These are phyloP conservation scores for Nymphalis urticae DNA, from an alignment of 2,888 invertebrate species.

Conservation along the genomic window DNA sequence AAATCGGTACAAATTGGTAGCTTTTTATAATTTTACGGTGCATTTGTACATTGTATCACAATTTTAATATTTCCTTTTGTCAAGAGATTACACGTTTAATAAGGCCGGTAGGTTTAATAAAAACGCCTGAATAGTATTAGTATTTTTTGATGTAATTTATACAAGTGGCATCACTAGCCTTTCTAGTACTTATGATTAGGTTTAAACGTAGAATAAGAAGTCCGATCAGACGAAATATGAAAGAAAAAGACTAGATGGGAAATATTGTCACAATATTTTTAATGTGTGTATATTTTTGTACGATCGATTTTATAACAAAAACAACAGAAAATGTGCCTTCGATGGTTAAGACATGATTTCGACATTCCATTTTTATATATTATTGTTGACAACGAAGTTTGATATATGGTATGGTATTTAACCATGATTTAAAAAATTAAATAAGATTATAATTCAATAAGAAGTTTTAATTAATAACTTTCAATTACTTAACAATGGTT, in stretches of 20 bases:
- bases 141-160: conserved; percentile 31
- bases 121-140: conserved; percentile 31
- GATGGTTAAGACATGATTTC: conserved; percentile 4
- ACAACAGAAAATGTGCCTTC: conserved; percentile 24
- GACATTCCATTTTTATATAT: conserved; percentile 24
- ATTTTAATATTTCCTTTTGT: conserved; percentile 5
- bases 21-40: conserved; percentile 9
- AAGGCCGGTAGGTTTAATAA: conserved; percentile 27
- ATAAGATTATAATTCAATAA: no score
- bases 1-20: conserved; percentile 16
- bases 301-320: conserved; percentile 1
- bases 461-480: no score
- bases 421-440: no score
- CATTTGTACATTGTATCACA: conserved; percentile 19
- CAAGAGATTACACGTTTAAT: conserved; percentile 6
- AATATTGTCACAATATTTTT: conserved; percentile 7
- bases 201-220: neutral
- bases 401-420: no score
- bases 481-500: no score
- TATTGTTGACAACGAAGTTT: neutral
- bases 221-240: conserved; percentile 10
- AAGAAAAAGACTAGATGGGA: neutral
- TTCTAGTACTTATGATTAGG: conserved; percentile 33
- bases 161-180: conserved; percentile 24
- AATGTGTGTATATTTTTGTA: conserved; percentile 31